Conservation (phyloP, 2,797 vertebrate species). For the Enteromius anoplus region DNA sequence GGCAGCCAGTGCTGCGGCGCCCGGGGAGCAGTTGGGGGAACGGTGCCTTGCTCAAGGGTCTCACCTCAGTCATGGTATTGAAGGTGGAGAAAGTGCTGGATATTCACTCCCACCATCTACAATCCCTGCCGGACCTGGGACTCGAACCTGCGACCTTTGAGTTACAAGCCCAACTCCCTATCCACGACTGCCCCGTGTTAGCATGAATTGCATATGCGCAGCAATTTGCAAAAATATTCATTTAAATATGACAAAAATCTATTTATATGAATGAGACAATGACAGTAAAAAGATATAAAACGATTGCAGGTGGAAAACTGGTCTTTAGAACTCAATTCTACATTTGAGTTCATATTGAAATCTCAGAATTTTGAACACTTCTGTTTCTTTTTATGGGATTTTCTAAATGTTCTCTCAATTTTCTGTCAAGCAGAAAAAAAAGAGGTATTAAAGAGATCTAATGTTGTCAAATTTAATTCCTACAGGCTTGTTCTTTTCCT, state of each 20-base stretch:
- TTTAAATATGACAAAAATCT: neutral
- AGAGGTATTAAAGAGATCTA: neutral
- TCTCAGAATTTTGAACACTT: neutral
- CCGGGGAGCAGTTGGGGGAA: too few relatives aligned
- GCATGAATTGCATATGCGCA: neutral
- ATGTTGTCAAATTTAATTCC: neutral
- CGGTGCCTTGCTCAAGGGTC: too few relatives aligned
- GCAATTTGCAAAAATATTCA: neutral
- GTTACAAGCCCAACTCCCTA: too few relatives aligned
- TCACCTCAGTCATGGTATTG: too few relatives aligned
- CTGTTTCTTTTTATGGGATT: neutral
- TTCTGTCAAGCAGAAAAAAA: neutral
- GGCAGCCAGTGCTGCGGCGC: too few relatives aligned
- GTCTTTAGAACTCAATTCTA: neutral
- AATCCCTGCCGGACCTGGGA: too few relatives aligned
- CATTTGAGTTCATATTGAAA: neutral
- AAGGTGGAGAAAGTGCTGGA: too few relatives aligned
- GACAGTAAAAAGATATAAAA: neutral
- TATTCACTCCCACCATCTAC: too few relatives aligned
- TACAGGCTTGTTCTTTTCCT: slow-evolving; percentile 12
- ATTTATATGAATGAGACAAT: neutral
- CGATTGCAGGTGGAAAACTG: neutral
- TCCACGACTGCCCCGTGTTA: too few relatives aligned
- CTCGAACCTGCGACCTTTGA: too few relatives aligned
- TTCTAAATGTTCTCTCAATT: neutral